Percentiles rank a stretch among this genome's conserved stretches.
Evolutionary conservation across 2,888 invertebrate species (phyloP).

Genomic region (Lepidonotus clava): DNA sequence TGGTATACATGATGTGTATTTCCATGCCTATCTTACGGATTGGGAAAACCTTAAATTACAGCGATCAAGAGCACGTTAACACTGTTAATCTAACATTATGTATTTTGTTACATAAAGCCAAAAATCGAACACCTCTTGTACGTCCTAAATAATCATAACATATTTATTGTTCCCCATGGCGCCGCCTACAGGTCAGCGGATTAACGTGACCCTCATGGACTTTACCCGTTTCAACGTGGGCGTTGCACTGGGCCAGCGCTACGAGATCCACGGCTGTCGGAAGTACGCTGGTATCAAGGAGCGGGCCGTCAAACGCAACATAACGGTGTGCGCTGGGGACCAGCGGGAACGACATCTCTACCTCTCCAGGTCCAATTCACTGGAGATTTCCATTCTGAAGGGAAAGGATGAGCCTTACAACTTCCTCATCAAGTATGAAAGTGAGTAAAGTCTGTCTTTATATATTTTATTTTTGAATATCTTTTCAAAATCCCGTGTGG

Average conservation of each 20-base stretch:
- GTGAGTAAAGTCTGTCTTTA: background rate
- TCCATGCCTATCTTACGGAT: too few species aligned
- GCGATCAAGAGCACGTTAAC: too few species aligned
- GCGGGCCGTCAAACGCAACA: conserved; percentile 22
- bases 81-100: too few species aligned
- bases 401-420: background rate
- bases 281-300: conserved; percentile 50
- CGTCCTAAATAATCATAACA: too few species aligned
- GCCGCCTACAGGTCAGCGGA: too few species aligned
- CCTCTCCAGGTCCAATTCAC: conserved; percentile 42
- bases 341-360: conserved; percentile 41
- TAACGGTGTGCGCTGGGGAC: conserved; percentile 32
- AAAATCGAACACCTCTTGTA: too few species aligned
- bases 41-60: too few species aligned
- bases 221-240: conserved; percentile 45
- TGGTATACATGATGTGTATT: too few species aligned
- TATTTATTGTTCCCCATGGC: too few species aligned
- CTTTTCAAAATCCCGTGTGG: too few species aligned
- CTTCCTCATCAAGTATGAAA: conserved; percentile 46
- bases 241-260: conserved; percentile 7
- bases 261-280: conserved; percentile 40
- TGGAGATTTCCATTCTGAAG: conserved; percentile 31
- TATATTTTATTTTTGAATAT: background rate
- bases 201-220: conserved; percentile 48
- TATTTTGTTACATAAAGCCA: too few species aligned